Percentiles rank a stretch among this genome's conserved stretches.
These are phyloP conservation scores for Sinella curviseta DNA, from an alignment of 1,140 invertebrate species.

Conservation along the genomic window DNA sequence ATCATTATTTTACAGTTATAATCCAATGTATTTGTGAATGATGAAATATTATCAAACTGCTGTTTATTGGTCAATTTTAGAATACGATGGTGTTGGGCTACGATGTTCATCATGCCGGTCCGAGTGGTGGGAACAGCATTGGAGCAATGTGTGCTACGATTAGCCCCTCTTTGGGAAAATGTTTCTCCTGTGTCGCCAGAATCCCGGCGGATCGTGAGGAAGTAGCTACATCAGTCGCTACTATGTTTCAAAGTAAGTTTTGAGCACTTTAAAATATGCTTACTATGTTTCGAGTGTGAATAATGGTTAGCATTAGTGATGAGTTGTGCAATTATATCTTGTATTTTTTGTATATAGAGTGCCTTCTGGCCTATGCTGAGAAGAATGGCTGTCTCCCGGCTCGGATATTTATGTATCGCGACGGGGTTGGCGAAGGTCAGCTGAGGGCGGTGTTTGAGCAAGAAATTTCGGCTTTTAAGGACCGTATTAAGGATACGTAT, in stretches of 20 bases:
- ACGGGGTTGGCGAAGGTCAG: constrained; percentile 91
- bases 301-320: no score
- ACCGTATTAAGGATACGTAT: not conserved
- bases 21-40: no score
- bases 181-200: constrained; percentile 71
- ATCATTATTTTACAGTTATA: no score
- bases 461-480: constrained; percentile 52
- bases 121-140: constrained; percentile 59
- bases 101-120: constrained; percentile 78
- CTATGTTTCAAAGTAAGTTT: constrained; percentile 59
- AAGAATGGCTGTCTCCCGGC: constrained; percentile 69
- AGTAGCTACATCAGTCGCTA: constrained; percentile 66
- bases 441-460: constrained; percentile 67
- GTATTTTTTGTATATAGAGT: constrained; percentile 55
- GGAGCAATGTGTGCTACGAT: constrained; percentile 79
- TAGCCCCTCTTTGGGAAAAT: constrained; percentile 70
- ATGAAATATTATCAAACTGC: no score
- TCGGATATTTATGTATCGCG: constrained; percentile 82
- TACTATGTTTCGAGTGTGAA: not conserved
- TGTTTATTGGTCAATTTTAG: constrained; percentile 52
- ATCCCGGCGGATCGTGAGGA: constrained; percentile 69
- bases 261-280: not conserved
- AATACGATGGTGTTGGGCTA: constrained; percentile 85
- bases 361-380: constrained; percentile 58
- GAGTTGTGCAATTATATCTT: not conserved